phyloP scores from a whole-genome alignment of 1,140 invertebrate genomes.

The Helicoverpa armigera region DNA sequence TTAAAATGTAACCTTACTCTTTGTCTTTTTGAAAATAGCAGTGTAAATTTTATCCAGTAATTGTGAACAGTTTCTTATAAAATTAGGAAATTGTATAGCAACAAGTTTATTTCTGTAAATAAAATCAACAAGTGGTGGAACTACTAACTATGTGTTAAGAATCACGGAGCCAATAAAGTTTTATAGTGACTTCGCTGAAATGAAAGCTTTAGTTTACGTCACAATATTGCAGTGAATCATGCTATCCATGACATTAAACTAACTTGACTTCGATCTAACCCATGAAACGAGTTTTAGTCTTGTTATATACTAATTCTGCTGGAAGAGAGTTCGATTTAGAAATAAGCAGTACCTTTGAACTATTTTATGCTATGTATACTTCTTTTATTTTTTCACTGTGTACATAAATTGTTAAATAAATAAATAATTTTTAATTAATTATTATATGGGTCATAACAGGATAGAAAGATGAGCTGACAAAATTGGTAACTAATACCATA shows the following conservation, averaged over 20 bases:
- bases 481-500: too few species aligned
- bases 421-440: too few species aligned
- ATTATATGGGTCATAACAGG: too few species aligned
- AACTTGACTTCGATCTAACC: too few species aligned
- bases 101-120: neutral
- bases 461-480: too few species aligned
- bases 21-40: neutral
- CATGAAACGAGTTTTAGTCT: too few species aligned
- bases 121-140: constrained; percentile 25
- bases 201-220: neutral
- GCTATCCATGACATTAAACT: neutral
- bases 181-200: neutral
- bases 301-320: too few species aligned
- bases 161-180: neutral
- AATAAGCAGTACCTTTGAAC: too few species aligned
- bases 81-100: neutral
- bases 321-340: too few species aligned
- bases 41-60: neutral
- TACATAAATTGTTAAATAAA: too few species aligned
- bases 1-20: neutral
- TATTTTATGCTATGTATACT: too few species aligned
- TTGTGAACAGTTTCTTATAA: neutral
- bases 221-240: neutral
- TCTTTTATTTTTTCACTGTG: too few species aligned
- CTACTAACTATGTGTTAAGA: neutral